Conservation (phyloP, 2,113 vertebrate species). For the Odocoileus hemionus region DNA sequence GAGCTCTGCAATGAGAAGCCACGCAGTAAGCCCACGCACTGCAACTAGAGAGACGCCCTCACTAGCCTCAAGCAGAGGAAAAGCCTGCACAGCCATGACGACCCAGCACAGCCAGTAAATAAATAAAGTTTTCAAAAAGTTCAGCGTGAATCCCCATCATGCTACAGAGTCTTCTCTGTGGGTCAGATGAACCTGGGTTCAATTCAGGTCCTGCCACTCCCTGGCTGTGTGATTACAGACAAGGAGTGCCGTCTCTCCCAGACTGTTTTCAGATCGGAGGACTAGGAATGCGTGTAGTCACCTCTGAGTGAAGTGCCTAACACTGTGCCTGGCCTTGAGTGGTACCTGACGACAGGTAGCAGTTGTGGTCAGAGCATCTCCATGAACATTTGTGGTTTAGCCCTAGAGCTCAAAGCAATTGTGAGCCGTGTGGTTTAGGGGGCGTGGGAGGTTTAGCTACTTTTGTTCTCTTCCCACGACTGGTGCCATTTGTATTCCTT, state of each 20-base stretch:
- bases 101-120: neutral
- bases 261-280: neutral
- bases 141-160: neutral
- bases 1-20: neutral
- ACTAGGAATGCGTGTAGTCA: too few relatives aligned
- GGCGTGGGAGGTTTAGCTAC: neutral
- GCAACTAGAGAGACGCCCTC: neutral
- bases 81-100: neutral
- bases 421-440: neutral
- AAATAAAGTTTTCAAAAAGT: neutral
- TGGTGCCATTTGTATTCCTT: slow-evolving; percentile 43
- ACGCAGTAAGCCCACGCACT: accelerated
- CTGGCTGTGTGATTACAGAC: neutral
- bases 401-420: neutral
- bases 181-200: neutral
- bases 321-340: neutral
- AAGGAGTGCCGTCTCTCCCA: accelerated
- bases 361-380: neutral
- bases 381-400: neutral
- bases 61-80: neutral
- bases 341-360: neutral
- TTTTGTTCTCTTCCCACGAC: neutral
- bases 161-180: neutral
- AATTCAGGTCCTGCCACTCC: neutral
- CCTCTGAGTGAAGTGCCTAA: neutral